Evolutionary conservation across 1,140 invertebrate genomes (phyloP), one percentile per base, ranked within the genome.

Genomic region (Hirudo medicinalis): DNA sequence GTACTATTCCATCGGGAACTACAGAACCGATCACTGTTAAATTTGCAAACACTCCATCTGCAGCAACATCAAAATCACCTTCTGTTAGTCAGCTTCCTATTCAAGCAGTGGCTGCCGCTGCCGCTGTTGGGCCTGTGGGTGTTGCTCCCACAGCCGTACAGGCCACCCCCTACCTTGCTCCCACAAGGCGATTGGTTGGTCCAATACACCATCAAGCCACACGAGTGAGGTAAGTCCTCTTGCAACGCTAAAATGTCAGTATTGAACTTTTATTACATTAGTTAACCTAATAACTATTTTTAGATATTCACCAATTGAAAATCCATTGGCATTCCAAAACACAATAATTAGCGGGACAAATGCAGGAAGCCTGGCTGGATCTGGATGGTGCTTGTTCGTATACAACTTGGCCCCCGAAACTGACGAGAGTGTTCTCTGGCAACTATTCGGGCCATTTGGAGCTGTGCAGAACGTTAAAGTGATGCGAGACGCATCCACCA

Each of bases 1-100:
- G 96, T 73, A 94, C 92, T 75, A 91, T 95, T 69, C 84, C 95
- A 91, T 68, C 94, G 17, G 69, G 72, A 54, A 92, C 91, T 69
- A 90, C 91, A 72, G 95, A 98, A 83, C 92, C 94, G 54, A 96
- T 99, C 77, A 97, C 94, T 54, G 96, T 99, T 74, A 99, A 99
- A 85, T 99, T 99, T 83, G 96, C 96, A 74, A 99, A 99, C 84
- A 97, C 81, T 60, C 84, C 82, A 15, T 82, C 78, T 71, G 80
- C 79, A 25, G 79, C 78, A 74, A 81, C 79, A 73, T 73, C 77
- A 25, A 72, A 75, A 54, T 67, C 32, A 25, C 15, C 69, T 25
- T 27, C 80, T 67, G 79, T 79, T n/a, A 40, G 25, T 53, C 69
- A 70, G 25, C 75, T 78, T 40, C 76, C 77, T 25, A 75, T 80